Evolutionary conservation across 2,113 vertebrate genomes (phyloP).

Genomic region (Cinclus mexicanus): DNA sequence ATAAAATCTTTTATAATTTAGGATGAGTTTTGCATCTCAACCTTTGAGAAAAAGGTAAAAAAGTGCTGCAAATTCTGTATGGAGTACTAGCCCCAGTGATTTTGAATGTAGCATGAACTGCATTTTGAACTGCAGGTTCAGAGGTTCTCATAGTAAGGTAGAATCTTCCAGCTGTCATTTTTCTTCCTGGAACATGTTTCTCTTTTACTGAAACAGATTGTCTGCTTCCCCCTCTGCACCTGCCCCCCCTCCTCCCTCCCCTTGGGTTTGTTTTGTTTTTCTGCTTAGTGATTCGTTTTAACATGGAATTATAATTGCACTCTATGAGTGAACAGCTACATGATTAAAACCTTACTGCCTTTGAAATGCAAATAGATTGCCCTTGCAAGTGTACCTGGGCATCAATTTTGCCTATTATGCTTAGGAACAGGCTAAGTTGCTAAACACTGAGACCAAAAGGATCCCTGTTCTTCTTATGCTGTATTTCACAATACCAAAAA

Average conservation of each 20-base stretch:
- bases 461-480: neutral
- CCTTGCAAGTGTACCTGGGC: neutral
- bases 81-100: neutral
- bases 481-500: neutral
- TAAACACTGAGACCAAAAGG: neutral
- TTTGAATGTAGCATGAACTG: neutral
- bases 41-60: neutral
- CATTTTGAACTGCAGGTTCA: neutral
- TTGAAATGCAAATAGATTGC: neutral
- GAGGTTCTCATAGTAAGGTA: neutral
- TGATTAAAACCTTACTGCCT: neutral
- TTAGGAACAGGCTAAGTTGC: neutral
- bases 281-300: neutral
- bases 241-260: fast-evolving
- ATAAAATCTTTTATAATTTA: neutral
- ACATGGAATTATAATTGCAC: neutral
- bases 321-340: neutral
- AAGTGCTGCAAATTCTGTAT: neutral
- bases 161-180: neutral
- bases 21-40: neutral
- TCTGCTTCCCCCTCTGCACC: fast-evolving
- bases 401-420: neutral
- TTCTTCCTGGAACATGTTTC: neutral
- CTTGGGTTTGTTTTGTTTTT: neutral
- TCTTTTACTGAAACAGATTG: neutral